A percentile compares a stretch with the other conserved stretches of the same genome.
Conservation (phyloP, 2,888 invertebrate species). For the Diaprepes abbreviatus region DNA sequence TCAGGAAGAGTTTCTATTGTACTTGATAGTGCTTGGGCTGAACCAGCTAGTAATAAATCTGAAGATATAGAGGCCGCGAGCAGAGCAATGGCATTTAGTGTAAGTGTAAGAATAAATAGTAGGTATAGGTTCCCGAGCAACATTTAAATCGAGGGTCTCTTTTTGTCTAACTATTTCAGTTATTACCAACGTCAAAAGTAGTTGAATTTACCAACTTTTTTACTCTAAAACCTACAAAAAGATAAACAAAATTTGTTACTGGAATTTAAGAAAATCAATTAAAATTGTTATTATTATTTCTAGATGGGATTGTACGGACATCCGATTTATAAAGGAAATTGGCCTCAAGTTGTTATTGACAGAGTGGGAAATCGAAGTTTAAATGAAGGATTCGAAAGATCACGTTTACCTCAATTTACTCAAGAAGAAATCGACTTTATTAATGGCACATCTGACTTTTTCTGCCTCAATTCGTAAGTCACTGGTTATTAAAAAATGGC, state of each 20-base stretch:
- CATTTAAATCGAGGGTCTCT: no score
- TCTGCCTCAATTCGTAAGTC: slow-evolving; percentile 75
- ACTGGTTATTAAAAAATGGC: no score
- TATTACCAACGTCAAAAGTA: no score
- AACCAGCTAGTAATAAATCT: slow-evolving; percentile 29
- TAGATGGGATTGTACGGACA: slow-evolving; percentile 62
- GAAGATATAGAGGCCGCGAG: slow-evolving; percentile 27
- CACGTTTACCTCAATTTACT: slow-evolving; percentile 76
- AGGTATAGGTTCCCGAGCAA: no score
- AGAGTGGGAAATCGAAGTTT: slow-evolving; percentile 72
- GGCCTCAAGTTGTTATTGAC: slow-evolving; percentile 75
- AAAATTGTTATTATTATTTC: background rate
- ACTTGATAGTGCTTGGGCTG: slow-evolving; percentile 42
- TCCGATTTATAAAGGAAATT: slow-evolving; percentile 78
- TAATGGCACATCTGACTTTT: slow-evolving; percentile 76
- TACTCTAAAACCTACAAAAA: no score
- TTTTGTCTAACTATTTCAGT: no score
- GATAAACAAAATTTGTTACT: no score
- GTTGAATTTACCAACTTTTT: no score
- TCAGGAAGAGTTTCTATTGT: slow-evolving; percentile 45
- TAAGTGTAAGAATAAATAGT: no score
- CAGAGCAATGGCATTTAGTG: slow-evolving; percentile 39
- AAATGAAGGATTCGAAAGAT: slow-evolving; percentile 66
- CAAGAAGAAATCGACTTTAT: slow-evolving; percentile 73
- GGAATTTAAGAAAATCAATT: no score